Evolutionary conservation across 2,888 invertebrate species (phyloP).

Genomic region (Caenorhabditis plicata): DNA sequence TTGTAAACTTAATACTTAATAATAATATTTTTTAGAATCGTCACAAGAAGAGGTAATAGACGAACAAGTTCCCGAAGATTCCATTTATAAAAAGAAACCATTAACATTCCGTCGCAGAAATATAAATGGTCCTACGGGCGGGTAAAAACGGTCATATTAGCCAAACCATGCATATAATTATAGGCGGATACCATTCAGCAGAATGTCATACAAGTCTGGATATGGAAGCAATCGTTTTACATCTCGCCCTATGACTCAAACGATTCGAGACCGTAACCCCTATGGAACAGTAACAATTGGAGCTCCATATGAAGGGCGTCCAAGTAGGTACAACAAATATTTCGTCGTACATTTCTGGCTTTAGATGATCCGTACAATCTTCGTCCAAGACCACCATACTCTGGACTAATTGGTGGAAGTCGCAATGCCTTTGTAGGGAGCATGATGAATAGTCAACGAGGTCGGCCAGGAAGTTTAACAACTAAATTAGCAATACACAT

Average conservation of each 20-base stretch:
- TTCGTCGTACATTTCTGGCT: background rate
- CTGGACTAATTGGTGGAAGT: slow-evolving; percentile 29
- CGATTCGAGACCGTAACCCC: slow-evolving; percentile 5
- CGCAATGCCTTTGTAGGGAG: slow-evolving; percentile 27
- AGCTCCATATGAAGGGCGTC: background rate
- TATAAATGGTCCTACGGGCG: slow-evolving; percentile 25
- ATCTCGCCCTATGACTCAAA: background rate
- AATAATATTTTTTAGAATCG: slow-evolving; percentile 2
- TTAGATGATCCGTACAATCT: slow-evolving; percentile 25
- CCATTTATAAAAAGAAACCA: slow-evolving; percentile 21
- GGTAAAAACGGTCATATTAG: slow-evolving; percentile 1
- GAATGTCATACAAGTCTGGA: slow-evolving; percentile 32
- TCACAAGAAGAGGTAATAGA: slow-evolving; percentile 19
- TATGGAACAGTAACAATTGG: slow-evolving; percentile 20
- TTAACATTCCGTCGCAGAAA: slow-evolving; percentile 35
- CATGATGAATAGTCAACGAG: slow-evolving; percentile 26
- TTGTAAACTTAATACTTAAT: background rate
- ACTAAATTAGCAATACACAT: background rate
- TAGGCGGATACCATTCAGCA: slow-evolving; percentile 19
- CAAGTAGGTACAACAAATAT: background rate
- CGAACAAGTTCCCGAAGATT: slow-evolving; percentile 5
- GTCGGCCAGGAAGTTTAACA: background rate
- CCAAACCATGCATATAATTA: too few species aligned
- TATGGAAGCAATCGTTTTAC: slow-evolving; percentile 34
- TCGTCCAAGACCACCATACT: slow-evolving; percentile 24